Evolutionary conservation across 2,797 vertebrate species (phyloP), one percentile per base, ranked within the genome.

Genomic region (Lates japonicus): DNA sequence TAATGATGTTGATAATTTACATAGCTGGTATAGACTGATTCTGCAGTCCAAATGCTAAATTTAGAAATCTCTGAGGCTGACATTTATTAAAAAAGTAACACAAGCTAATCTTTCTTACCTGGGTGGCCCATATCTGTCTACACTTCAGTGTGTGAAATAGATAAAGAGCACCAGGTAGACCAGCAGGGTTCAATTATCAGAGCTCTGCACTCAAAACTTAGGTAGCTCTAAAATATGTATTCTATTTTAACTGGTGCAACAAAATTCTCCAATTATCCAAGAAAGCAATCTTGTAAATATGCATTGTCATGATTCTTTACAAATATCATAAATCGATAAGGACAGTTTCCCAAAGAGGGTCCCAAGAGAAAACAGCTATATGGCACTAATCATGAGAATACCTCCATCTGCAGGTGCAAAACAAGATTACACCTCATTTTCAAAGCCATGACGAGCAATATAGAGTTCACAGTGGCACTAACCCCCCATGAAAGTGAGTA

Each of bases 341-440:
- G 17, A 62, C 17, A 14, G 41, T 49, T 42, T 62, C 44, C 25
- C 41, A 52, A 35, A 59, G 11, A 67, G 8, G 9, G 49, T 59
- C 64, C 64, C 60, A 29, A 33, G 59, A 76, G 25, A 49, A 48
- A 73, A 42, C 41, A 62, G 20, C 20, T 29, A 25, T 39, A 37
- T 48, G 52, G 72, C 48, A 64, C 79, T 80, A 44, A 78, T 91
- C 72, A 82, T 91, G 89, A 81, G 70, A 82, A 91, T 82, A 88
- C 82, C 86, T 88, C 91, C 92, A 93, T 83, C 92, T 94, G 82
- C 90, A 92, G 92, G 92, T 84, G 49, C 69, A 85, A 83, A 46
- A 52, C 74, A 76, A 88, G 78, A 93, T 86, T 90, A 80, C 92
- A 91, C 48, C 63, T 73, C 0, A 37, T 33, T 78, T 55, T 54